phyloP scores from a whole-genome alignment of 1,140 invertebrate species.

The Gerris buenoi region DNA sequence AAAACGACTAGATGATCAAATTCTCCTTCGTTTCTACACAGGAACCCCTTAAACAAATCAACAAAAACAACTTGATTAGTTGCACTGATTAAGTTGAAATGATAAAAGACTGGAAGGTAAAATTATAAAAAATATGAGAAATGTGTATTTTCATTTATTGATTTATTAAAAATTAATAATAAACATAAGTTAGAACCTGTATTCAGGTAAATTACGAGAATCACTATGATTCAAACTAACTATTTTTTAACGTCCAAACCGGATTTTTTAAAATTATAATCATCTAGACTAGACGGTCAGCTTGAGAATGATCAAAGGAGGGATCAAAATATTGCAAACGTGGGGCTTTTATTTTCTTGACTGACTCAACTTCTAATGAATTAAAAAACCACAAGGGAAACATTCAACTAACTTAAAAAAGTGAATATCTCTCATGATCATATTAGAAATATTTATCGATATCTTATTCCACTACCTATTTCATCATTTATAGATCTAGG shows the following conservation, averaged over 20 bases:
- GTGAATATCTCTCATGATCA: too few species aligned
- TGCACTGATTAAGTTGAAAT: background rate
- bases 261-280: too few species aligned
- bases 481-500: background rate
- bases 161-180: background rate
- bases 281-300: too few species aligned
- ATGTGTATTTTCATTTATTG: background rate
- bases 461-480: background rate
- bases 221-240: background rate
- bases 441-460: too few species aligned
- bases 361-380: too few species aligned
- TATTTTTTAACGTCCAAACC: too few species aligned
- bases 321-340: too few species aligned
- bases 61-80: background rate
- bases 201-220: background rate
- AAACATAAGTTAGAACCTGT: background rate
- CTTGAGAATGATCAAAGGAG: too few species aligned
- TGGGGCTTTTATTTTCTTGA: too few species aligned
- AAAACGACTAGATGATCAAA: constrained; percentile 62
- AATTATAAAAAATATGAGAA: background rate
- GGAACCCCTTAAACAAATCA: constrained; percentile 58
- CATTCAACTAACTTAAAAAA: too few species aligned
- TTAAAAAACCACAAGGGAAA: too few species aligned
- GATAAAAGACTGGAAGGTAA: background rate
- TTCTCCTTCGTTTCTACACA: constrained; percentile 67